Evolutionary conservation across 1,140 invertebrate species (phyloP).

Genomic region (Drosophila micromelanica): DNA sequence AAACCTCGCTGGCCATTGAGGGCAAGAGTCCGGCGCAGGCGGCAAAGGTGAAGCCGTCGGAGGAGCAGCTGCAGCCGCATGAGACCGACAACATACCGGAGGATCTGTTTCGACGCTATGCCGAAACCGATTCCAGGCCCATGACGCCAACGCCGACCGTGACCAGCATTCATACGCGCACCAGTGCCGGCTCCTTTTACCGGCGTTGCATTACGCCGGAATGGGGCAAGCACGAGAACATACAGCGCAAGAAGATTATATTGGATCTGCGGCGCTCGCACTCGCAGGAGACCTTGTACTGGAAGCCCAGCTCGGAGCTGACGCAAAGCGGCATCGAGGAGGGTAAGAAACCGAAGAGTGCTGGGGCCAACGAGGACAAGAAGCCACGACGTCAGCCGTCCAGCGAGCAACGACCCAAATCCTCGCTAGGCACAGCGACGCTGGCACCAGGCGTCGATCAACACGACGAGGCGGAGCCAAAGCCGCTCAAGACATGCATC

Average conservation of each 20-base stretch:
- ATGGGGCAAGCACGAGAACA: conserved; percentile 81
- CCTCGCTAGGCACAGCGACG: conserved; percentile 63
- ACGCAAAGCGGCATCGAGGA: conserved; percentile 70
- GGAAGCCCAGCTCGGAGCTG: conserved; percentile 83
- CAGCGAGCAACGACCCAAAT: conserved; percentile 74
- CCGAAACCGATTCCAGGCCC: conserved; percentile 91
- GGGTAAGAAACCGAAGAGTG: conserved; percentile 73
- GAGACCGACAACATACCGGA: conserved; percentile 85
- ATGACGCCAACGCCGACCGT: conserved; percentile 90
- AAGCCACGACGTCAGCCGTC: conserved; percentile 62
- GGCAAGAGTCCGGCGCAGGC: conserved; percentile 44
- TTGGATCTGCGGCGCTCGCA: conserved; percentile 76
- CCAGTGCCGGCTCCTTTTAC: conserved; percentile 77
- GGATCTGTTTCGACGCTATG: conserved; percentile 88
- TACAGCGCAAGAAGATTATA: conserved; percentile 82
- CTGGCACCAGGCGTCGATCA: conserved; percentile 41
- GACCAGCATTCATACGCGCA: conserved; percentile 86
- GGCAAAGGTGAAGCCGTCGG: conserved; percentile 37
- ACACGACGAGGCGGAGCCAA: conserved; percentile 36
- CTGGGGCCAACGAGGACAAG: conserved; percentile 72
- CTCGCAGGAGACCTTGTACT: conserved; percentile 81
- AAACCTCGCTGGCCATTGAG: conserved; percentile 87
- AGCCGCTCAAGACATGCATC: conserved; percentile 68
- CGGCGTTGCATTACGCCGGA: conserved; percentile 86
- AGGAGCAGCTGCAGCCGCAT: conserved; percentile 53